Evolutionary conservation across 2,888 invertebrate species (phyloP), one percentile per base, ranked within the genome.

Genomic region (Drosophila fungiperda): DNA sequence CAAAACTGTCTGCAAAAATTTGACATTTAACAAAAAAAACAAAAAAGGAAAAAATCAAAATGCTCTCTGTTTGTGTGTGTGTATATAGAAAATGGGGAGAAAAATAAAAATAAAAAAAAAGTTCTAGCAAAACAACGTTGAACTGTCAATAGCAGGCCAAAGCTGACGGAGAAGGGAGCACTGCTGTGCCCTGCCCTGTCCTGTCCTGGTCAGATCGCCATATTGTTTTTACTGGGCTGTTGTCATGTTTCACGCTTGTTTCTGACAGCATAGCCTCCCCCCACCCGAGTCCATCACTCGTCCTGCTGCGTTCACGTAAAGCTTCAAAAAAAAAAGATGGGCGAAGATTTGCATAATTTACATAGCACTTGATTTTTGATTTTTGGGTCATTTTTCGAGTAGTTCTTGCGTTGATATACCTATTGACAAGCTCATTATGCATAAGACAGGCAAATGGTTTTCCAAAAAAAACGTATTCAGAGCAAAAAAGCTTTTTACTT

Each of bases 1-100:
- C 87, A 87, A 89, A 87, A 89, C 78, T 89, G 87, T 87, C 87
- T 89, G 87, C 84, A 84, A 83, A 85, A 89, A 87, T 87, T 87
- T 87, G 87, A 87, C 89, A 87, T 89, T 87, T 79, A 75, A 74
- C 59, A 82, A 87, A 74, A 75, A 68, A 68, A 75, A 45, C 1
- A 23, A 60, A 17, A 60, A 48, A 49, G 55, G 72, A 75, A 72
- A 62, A 62, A 76, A 36, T 70, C 61, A 65, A 68, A 58, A 62
- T 55, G 15, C 15, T 8, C 45, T 0, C 17, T 17, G 3, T 17
- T 7, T 38, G 8, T 38, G 17, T 38, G 17, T 38, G 55, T 40
- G 55, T 38, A 29, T 68, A 50, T 57, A 70, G 62, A 63, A 69
- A 69, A 60, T 55, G 50, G 66, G 62, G 70, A 53, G 58, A 50